These are phyloP conservation scores for Drosophila pseudotalamancana DNA, from an alignment of 2,888 invertebrate species.

Conservation along the genomic window DNA sequence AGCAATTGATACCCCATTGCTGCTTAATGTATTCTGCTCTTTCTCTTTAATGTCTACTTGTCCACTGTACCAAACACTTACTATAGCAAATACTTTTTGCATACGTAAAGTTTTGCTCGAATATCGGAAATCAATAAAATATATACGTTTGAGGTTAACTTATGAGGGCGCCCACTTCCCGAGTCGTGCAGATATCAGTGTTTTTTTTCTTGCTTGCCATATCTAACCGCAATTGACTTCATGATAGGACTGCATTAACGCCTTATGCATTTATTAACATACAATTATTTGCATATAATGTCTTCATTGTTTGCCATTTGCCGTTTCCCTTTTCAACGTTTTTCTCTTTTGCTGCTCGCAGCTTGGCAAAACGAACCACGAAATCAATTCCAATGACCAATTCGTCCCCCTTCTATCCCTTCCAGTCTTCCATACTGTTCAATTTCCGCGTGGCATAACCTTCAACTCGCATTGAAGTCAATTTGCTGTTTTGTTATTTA, in stretches of 20 bases:
- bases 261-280: slow-evolving; percentile 48
- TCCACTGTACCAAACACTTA: not conserved
- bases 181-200: slow-evolving; percentile 15
- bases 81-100: not conserved
- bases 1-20: not conserved
- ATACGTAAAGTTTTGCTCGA: not conserved
- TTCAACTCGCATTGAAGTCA: slow-evolving; percentile 79
- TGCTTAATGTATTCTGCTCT: not conserved
- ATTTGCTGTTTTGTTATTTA: slow-evolving; percentile 44
- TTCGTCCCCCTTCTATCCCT: slow-evolving; percentile 1
- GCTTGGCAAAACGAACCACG: slow-evolving; percentile 32
- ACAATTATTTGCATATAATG: slow-evolving; percentile 37
- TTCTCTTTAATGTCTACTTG: not conserved
- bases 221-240: slow-evolving; percentile 37
- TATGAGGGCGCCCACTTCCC: slow-evolving; percentile 33
- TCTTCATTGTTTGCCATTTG: slow-evolving; percentile 19
- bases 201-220: slow-evolving; percentile 2
- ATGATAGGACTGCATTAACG: slow-evolving; percentile 22
- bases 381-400: slow-evolving; percentile 37
- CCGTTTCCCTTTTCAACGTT: slow-evolving; percentile 14
- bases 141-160: slow-evolving; percentile 8
- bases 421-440: slow-evolving; percentile 17
- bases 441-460: slow-evolving; percentile 69
- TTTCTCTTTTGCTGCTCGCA: slow-evolving; percentile 10
- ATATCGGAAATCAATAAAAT: slow-evolving; percentile 49